phyloP scores from a whole-genome alignment of 1,140 invertebrate species.

The Caenorhabditis briggsae region DNA sequence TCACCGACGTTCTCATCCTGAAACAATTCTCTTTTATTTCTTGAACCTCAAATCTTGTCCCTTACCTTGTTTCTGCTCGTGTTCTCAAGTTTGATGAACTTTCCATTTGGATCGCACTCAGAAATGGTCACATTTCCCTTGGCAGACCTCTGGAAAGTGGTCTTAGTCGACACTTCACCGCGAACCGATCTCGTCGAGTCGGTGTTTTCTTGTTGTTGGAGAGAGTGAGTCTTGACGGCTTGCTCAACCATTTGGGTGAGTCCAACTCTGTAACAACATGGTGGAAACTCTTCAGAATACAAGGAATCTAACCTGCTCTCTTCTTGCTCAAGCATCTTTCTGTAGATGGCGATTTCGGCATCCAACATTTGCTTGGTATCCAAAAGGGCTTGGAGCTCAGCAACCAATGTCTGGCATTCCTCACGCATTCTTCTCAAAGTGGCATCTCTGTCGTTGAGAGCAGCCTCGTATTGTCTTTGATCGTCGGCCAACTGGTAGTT shows the following conservation, averaged over 20 bases:
- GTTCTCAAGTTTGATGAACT: conserved; percentile 80
- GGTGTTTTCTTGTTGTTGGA: conserved; percentile 78
- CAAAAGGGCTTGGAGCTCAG: conserved; percentile 79
- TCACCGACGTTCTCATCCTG: conserved; percentile 78
- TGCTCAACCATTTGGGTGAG: conserved; percentile 78
- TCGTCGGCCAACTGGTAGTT: conserved; percentile 78
- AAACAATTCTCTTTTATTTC: conserved; percentile 15
- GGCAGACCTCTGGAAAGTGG: conserved; percentile 79
- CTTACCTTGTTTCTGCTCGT: conserved; percentile 76
- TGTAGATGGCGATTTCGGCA: conserved; percentile 78
- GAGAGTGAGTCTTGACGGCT: conserved; percentile 78
- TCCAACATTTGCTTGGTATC: conserved; percentile 79
- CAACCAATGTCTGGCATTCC: conserved; percentile 77
- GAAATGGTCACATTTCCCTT: conserved; percentile 79
- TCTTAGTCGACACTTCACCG: conserved; percentile 80
- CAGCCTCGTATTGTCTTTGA: conserved; percentile 77
- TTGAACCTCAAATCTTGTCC: background rate
- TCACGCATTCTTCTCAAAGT: conserved; percentile 77
- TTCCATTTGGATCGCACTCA: conserved; percentile 80
- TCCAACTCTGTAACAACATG: conserved; percentile 69
- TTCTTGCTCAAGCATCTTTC: conserved; percentile 77
- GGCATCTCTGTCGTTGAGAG: conserved; percentile 77
- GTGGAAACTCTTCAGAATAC: background rate
- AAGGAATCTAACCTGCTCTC: conserved; percentile 68
- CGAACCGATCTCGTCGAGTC: conserved; percentile 78